Base-by-base conservation (phyloP, 2,113 vertebrate species). In the Corythaeola cristata region DNA sequence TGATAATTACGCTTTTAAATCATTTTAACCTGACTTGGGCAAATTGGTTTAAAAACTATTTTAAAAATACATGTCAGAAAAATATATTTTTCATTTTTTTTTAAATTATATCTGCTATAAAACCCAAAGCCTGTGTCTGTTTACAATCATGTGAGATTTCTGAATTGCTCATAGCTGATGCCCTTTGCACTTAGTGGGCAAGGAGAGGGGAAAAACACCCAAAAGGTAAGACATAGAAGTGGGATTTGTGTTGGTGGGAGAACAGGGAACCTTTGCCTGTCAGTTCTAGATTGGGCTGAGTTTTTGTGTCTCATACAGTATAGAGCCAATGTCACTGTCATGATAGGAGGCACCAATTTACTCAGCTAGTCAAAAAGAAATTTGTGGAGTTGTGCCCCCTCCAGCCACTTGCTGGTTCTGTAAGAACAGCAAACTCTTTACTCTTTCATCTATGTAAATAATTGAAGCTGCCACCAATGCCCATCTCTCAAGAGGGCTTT, bases 21-120 rank as follows among this genome's bases (percentile, higher is more conserved):
- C 5, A 89, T 95, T 90, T 75, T 79, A 87, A 88, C 23, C 26
- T 89, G 24, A 68, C 30, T 45, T 35, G 30, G 11, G 58, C 11
- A 95, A 91, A 37, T 89, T 58, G 53, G 85, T 89, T 67, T 75
- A 59, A 35, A 45, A 90, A 55, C 5, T 76, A 37, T 94, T 90
- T 76, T 75, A 15, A n/a, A 92, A 89, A 87, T 47, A 63, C 49
- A 56, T 20, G 11, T 84, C 73, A 96, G 58, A 96, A 74, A 88
- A 92, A 72, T 69, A 8, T 64, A 64, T 86, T 95, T 92, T 87
- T 4, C 35, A 9, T 64, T 82, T 94, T 86, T 88, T 87, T 8
- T 60, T 86, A 85, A 78, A 97, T 86, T 85, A 37, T 71, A 96
- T 47, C 55, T 88, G 27, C 41, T 84, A 66, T 79, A 80, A 96